These are phyloP conservation scores for Leptatherina wallacei DNA, from an alignment of 2,797 vertebrate species.

Conservation along the genomic window DNA sequence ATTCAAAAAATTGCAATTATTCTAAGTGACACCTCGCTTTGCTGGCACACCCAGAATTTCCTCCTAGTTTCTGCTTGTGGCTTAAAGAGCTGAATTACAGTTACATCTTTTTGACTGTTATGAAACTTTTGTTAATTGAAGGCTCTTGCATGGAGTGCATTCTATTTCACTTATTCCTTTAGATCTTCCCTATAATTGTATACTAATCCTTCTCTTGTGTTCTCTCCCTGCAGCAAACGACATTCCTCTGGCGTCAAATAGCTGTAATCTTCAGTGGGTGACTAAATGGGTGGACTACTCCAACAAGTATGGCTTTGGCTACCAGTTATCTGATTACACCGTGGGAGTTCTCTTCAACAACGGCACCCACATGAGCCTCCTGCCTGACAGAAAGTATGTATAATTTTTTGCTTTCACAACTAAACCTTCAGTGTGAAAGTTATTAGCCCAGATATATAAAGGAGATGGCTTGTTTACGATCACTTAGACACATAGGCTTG, in stretches of 20 bases:
- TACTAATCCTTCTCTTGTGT: conserved; percentile 38
- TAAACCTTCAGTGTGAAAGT: conserved; percentile 24
- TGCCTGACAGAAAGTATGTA: conserved; percentile 95
- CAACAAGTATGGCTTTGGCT: conserved; percentile 98
- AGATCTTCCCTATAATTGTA: conserved; percentile 10
- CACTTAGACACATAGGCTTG: neutral
- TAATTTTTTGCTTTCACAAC: conserved; percentile 38
- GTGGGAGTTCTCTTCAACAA: conserved; percentile 99
- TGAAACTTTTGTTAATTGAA: neutral
- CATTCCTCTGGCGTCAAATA: conserved; percentile 88
- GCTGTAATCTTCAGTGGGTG: conserved; percentile 93
- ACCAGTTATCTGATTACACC: conserved; percentile 97
- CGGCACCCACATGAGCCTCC: conserved; percentile 96
- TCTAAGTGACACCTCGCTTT: neutral
- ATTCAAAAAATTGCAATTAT: neutral
- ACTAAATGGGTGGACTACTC: conserved; percentile 99
- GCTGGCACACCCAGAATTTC: neutral
- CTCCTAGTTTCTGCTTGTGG: neutral
- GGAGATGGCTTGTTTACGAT: conserved; percentile 36
- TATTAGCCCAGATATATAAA: conserved; percentile 36
- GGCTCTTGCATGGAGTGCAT: neutral
- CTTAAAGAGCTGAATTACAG: neutral
- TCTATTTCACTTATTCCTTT: conserved; percentile 1
- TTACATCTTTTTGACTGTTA: neutral
- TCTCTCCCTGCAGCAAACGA: conserved; percentile 78